Conservation (phyloP, 2,888 invertebrate genomes). For the Baronia brevicornis region DNA sequence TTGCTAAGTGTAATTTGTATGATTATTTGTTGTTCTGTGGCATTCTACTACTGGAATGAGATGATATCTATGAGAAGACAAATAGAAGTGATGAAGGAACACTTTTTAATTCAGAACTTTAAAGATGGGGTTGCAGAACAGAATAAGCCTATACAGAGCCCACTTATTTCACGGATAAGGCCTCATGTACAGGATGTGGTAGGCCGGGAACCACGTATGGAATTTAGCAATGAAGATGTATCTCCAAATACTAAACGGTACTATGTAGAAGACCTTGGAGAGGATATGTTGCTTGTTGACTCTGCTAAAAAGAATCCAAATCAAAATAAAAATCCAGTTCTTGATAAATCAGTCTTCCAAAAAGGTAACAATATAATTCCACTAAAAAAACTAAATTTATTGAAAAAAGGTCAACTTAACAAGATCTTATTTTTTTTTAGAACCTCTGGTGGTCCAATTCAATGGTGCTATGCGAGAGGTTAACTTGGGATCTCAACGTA, state of each 20-base stretch:
- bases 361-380: slow-evolving; percentile 41
- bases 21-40: slow-evolving; percentile 52
- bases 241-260: slow-evolving; percentile 38
- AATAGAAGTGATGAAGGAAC: slow-evolving; percentile 51
- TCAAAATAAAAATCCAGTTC: slow-evolving; percentile 32
- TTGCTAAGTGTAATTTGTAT: slow-evolving; percentile 57
- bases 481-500: slow-evolving; percentile 46
- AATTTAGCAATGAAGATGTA: slow-evolving; percentile 25
- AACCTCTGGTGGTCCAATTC: slow-evolving; percentile 54
- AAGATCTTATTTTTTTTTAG: slow-evolving; percentile 36
- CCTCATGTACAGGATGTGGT: slow-evolving; percentile 31
- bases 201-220: slow-evolving; percentile 39
- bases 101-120: slow-evolving; percentile 42
- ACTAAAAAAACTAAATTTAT: neutral
- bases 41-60: slow-evolving; percentile 65
- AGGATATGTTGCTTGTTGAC: slow-evolving; percentile 58
- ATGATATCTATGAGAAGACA: slow-evolving; percentile 56
- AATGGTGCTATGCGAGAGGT: slow-evolving; percentile 50
- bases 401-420: slow-evolving; percentile 5
- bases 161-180: slow-evolving; percentile 34
- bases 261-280: slow-evolving; percentile 57
- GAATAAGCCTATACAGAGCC: slow-evolving; percentile 40
- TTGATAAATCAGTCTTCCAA: slow-evolving; percentile 38
- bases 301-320: slow-evolving; percentile 50
- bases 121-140: slow-evolving; percentile 26